phyloP scores from a whole-genome alignment of 2,888 invertebrate genomes.

The Hirtodrosophila duncani region DNA sequence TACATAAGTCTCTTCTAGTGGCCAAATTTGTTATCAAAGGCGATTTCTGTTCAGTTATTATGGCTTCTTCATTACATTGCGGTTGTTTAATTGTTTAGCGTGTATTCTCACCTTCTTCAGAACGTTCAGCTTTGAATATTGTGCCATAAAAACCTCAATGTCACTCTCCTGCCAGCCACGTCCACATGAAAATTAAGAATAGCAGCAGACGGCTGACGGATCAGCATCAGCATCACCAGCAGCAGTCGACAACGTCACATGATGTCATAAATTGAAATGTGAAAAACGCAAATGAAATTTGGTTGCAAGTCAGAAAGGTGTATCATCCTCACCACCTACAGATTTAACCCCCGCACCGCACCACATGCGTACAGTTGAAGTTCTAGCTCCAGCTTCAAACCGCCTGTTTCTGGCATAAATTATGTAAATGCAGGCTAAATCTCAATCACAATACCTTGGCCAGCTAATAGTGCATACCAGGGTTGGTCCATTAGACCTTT shows the following conservation, averaged over 20 bases:
- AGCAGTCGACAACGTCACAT: conserved; percentile 47
- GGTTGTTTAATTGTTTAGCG: no score
- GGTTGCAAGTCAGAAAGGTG: conserved; percentile 37
- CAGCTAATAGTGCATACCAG: conserved; percentile 30
- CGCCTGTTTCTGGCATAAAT: conserved; percentile 61
- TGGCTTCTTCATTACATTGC: no score
- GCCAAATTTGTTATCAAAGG: no score
- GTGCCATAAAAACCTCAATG: conserved; percentile 48
- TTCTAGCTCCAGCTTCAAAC: conserved; percentile 13
- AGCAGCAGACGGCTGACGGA: conserved; percentile 3
- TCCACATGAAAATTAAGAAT: conserved; percentile 52
- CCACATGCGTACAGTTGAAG: not conserved
- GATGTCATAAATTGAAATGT: conserved; percentile 66
- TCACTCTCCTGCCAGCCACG: conserved; percentile 47
- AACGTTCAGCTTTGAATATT: not conserved
- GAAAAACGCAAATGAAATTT: conserved; percentile 46
- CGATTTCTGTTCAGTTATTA: no score
- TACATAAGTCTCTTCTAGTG: no score
- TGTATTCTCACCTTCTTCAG: not conserved
- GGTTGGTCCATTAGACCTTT: conserved; percentile 53
- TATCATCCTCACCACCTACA: no score
- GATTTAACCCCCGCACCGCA: not conserved
- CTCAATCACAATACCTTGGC: conserved; percentile 27
- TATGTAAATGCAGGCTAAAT: conserved; percentile 67
- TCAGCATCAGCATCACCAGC: conserved; percentile 3